These are phyloP conservation scores for Paracentrotus lividus DNA, from an alignment of 53 echinoderm and acorn worm species.

Conservation along the genomic window DNA sequence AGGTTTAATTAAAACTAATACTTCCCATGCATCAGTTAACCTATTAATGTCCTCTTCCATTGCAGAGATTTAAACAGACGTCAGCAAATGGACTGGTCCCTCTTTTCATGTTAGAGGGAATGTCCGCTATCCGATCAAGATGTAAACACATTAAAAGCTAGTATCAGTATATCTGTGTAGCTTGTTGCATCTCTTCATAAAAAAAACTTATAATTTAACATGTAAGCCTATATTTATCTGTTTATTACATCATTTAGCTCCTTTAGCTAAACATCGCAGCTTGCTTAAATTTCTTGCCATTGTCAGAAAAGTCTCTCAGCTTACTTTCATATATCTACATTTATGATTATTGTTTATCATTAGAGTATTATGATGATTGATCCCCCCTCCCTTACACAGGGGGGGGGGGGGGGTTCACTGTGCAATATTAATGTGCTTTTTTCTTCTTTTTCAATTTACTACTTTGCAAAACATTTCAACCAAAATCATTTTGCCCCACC, in stretches of 20 bases:
- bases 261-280: too few species aligned
- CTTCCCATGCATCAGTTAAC: slow-evolving; percentile 5
- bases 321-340: too few species aligned
- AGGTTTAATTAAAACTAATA: slow-evolving; percentile 30
- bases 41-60: background rate
- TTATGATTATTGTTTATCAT: too few species aligned
- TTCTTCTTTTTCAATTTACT: background rate
- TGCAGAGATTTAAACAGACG: background rate
- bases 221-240: too few species aligned
- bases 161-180: background rate
- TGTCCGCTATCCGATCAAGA: background rate
- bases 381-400: too few species aligned
- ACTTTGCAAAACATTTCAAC: background rate
- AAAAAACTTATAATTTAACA: background rate
- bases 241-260: too few species aligned
- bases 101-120: background rate
- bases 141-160: background rate
- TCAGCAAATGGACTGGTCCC: background rate
- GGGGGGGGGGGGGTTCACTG: too few species aligned
- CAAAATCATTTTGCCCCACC: background rate
- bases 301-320: too few species aligned
- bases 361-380: too few species aligned
- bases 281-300: too few species aligned
- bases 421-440: too few species aligned
- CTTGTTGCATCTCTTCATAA: background rate